phyloP scores from a whole-genome alignment of 2,888 invertebrate genomes.

The Drosophila barbarae region DNA sequence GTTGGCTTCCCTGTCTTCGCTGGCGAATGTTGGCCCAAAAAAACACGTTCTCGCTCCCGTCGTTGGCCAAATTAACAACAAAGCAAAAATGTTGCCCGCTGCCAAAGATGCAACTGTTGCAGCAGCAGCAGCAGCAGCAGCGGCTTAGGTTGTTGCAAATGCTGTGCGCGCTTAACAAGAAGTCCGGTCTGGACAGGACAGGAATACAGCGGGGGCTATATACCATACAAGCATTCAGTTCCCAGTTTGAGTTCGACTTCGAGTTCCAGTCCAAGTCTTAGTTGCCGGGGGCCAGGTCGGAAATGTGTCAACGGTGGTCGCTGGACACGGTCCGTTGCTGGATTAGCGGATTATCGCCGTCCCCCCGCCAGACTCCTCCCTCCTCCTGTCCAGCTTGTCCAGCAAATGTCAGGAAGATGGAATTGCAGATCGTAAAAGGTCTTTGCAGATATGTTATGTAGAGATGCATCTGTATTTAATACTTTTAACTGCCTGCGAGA shows the following conservation, averaged over 20 bases:
- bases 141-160: conserved; percentile 30
- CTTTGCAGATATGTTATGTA: not conserved
- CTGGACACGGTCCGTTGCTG: conserved; percentile 19
- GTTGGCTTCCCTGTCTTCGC: conserved; percentile 18
- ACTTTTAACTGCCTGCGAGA: not conserved
- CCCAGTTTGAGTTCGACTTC: conserved; percentile 1
- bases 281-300: conserved; percentile 18
- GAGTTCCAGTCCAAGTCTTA: not conserved
- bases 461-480: not conserved
- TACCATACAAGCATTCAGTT: not conserved
- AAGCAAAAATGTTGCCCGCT: conserved; percentile 38
- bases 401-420: conserved; percentile 12
- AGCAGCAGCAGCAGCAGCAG: conserved; percentile 8
- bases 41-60: conserved; percentile 55
- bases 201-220: not conserved
- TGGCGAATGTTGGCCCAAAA: conserved; percentile 17
- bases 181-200: conserved; percentile 8
- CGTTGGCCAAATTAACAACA: conserved; percentile 42
- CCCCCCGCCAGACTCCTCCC: not conserved
- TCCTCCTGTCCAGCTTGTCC: not conserved
- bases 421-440: conserved; percentile 14
- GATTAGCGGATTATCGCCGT: conserved; percentile 16
- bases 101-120: conserved; percentile 45
- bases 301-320: conserved; percentile 42
- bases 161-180: conserved; percentile 24